phyloP scores from a whole-genome alignment of 2,113 vertebrate genomes.

The Petrocephalus zakoni region DNA sequence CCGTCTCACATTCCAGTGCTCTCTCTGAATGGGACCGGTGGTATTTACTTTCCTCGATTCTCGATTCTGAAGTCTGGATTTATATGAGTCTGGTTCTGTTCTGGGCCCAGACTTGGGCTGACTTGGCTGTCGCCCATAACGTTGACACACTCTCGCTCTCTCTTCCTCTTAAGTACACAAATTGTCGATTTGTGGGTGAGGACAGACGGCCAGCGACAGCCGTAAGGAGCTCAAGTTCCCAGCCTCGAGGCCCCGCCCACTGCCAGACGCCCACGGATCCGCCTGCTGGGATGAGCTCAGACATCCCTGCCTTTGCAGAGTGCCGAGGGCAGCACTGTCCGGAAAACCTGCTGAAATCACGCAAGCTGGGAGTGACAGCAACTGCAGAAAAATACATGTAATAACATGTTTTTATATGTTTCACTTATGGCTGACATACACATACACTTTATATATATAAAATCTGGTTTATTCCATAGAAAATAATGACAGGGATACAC shows the following conservation, averaged over 20 bases:
- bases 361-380: background rate
- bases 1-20: background rate
- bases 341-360: background rate
- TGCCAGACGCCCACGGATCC: background rate
- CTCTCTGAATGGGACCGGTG: background rate
- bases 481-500: background rate
- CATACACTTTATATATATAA: background rate
- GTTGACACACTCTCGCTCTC: background rate
- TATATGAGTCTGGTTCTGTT: background rate
- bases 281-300: background rate
- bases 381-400: background rate
- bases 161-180: background rate
- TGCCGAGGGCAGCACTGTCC: background rate
- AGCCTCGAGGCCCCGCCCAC: background rate
- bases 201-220: background rate
- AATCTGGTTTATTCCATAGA: background rate
- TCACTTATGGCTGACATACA: background rate
- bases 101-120: background rate
- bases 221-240: background rate
- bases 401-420: background rate
- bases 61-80: background rate
- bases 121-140: background rate
- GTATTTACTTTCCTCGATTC: background rate
- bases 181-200: background rate
- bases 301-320: background rate